Base-by-base conservation (phyloP, 2,888 invertebrate genomes). In the Mesorhabditis belari region DNA sequence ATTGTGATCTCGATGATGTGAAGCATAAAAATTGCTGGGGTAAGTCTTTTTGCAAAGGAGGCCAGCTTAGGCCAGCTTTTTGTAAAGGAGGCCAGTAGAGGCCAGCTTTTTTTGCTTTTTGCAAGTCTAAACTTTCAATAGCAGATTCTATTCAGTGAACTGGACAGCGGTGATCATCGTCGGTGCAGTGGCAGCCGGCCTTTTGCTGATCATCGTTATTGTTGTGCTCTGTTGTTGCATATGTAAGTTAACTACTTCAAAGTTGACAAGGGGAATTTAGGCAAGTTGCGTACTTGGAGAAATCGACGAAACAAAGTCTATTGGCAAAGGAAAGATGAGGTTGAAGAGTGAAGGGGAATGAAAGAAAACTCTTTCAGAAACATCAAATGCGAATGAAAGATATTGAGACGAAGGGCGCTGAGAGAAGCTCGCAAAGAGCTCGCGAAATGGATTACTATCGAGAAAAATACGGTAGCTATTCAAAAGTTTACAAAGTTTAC, bases 21-120 rank as follows among this genome's bases (percentile, higher is more conserved):
- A 66, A 69, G 55, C 70, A 73, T 59, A 66, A 67, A 12, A 62
- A 66, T 17, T 73, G 73, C 58, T 73, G 71, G 71, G 67, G 70
- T 70, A 50, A 52, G 66, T 28, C 5, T 4, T 27, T 49, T 27
- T 29, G 44, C 44, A 35, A 17, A 35, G 2, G n/a, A n/a, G n/a
- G n/a, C n/a, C n/a, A n/a, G n/a, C n/a, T n/a, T n/a, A n/a, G n/a
- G n/a, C n/a, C n/a, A n/a, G n/a, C n/a, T n/a, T n/a, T n/a, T n/a
- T n/a, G n/a, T n/a, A n/a, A n/a, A n/a, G n/a, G n/a, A n/a, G n/a
- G n/a, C n/a, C n/a, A n/a, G n/a, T n/a, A n/a, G n/a, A n/a, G n/a
- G n/a, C n/a, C n/a, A n/a, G n/a, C n/a, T n/a, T n/a, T n/a, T n/a
- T n/a, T n/a, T n/a, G n/a, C n/a, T n/a, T n/a, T n/a, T n/a, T n/a